Evolutionary conservation across 35 echinoderm and acorn worm species (phyloP), one percentile per base, ranked within the genome.

Genomic region (Chiridota heheva): DNA sequence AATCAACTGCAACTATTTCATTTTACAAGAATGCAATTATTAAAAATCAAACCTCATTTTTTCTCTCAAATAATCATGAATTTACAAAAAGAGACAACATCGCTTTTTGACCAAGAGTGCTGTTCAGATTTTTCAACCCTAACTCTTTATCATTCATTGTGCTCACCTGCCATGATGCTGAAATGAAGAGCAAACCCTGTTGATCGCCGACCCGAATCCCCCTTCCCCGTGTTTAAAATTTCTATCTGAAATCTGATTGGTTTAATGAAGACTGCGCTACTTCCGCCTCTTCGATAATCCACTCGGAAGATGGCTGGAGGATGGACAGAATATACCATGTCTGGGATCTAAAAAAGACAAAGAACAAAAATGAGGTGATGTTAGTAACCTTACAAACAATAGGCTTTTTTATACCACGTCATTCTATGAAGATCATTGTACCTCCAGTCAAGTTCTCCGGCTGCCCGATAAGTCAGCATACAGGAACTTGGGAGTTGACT

Each of bases 241-340:
- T 93, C 90, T 35, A 93, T 86, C 65, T 98, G 95, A 47, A 98
- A 98, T 72, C 82, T 62, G 60, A 98, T 98, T 20, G 95, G 89
- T 81, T 98, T 98, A 45, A 84, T 85, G 78, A 98, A 98, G 60
- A 98, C 89, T 4, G 88, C 89, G 20, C 95, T 85, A 60, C 87
- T 90, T 13, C 95, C 95, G 27, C 84, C 88, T 46, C 95, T 45
- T 40, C 76, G 53, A 58, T 82, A 91, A 36, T 98, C 95, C 0
- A 89, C 95, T 49, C 86, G 84, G 55, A 98, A 92, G 42, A 83
- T 56, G 26, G 83, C 85, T 17, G 89, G 87, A 1, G 95, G 86
- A 16, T 91, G 95, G 3, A 98, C 95, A 58, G 89, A 88, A 53
- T 98, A 89, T 42, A 81, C 86, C 80, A 98, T 73, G 43, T 98